phyloP scores from a whole-genome alignment of 2,888 invertebrate genomes.

The Iselma pallidipennis region DNA sequence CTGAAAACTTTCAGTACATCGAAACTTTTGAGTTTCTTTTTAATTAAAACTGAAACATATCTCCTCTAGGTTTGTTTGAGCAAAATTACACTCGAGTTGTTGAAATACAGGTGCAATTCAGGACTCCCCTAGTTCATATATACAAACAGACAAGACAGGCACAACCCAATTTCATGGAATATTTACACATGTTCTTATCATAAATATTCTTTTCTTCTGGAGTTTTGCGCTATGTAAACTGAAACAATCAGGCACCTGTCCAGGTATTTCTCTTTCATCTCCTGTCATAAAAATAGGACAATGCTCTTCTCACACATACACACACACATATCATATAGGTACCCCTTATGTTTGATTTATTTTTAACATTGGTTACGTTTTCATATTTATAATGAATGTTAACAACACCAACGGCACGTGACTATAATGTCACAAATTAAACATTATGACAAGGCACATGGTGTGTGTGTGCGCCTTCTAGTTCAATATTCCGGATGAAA shows the following conservation, averaged over 20 bases:
- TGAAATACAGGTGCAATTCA: neutral
- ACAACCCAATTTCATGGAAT: neutral
- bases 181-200: neutral
- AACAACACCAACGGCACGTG: constrained; percentile 37
- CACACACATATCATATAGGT: too few species aligned
- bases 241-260: neutral
- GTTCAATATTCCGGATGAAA: constrained; percentile 41
- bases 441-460: constrained; percentile 40
- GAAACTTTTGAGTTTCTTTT: too few species aligned
- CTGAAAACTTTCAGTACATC: too few species aligned
- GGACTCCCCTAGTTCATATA: too few species aligned
- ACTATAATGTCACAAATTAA: constrained; percentile 39
- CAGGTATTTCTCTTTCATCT: neutral
- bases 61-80: too few species aligned
- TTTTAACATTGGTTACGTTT: constrained; percentile 24
- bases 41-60: too few species aligned
- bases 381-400: constrained; percentile 33
- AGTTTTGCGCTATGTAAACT: neutral
- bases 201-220: neutral
- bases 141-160: too few species aligned
- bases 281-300: too few species aligned
- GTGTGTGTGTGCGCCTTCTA: constrained; percentile 6
- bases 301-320: too few species aligned
- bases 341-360: constrained; percentile 11
- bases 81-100: too few species aligned